phyloP scores from a whole-genome alignment of 2,888 invertebrate species.

The Masnerella sp. region DNA sequence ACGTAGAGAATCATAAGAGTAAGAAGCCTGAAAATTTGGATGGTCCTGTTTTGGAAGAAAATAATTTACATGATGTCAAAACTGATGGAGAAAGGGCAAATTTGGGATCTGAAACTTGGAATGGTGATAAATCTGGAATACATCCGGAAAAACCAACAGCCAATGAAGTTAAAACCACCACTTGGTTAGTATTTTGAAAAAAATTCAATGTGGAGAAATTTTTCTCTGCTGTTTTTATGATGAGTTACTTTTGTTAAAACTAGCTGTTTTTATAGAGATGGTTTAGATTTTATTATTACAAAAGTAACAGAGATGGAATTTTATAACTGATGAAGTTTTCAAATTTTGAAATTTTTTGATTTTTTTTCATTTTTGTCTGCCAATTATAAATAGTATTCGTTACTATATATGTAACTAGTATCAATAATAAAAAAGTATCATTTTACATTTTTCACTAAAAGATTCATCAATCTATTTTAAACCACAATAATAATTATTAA shows the following conservation, averaged over 20 bases:
- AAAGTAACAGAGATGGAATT: constrained; percentile 27
- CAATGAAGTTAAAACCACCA: constrained; percentile 82
- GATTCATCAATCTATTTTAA: no score
- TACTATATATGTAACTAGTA: no score
- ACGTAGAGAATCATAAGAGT: constrained; percentile 52
- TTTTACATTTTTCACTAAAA: no score
- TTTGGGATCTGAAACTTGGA: constrained; percentile 61
- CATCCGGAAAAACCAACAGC: constrained; percentile 67
- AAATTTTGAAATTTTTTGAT: constrained; percentile 4
- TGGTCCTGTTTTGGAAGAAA: constrained; percentile 68
- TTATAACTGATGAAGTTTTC: neutral
- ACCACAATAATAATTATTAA: no score
- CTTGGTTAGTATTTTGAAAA: constrained; percentile 81
- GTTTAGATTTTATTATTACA: constrained; percentile 38
- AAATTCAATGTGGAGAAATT: no score
- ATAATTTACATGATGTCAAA: constrained; percentile 70
- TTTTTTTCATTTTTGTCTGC: no score
- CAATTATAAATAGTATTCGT: no score
- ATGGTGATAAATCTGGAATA: constrained; percentile 63
- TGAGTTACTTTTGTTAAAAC: neutral
- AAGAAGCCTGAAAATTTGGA: constrained; percentile 22
- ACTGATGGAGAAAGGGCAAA: constrained; percentile 66
- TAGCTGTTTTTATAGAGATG: constrained; percentile 2
- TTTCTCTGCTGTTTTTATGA: constrained; percentile 61
- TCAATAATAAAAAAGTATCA: no score